Evolutionary conservation across 2,797 vertebrate species (phyloP), one percentile per base, ranked within the genome.

Genomic region (Masticophis lateralis): DNA sequence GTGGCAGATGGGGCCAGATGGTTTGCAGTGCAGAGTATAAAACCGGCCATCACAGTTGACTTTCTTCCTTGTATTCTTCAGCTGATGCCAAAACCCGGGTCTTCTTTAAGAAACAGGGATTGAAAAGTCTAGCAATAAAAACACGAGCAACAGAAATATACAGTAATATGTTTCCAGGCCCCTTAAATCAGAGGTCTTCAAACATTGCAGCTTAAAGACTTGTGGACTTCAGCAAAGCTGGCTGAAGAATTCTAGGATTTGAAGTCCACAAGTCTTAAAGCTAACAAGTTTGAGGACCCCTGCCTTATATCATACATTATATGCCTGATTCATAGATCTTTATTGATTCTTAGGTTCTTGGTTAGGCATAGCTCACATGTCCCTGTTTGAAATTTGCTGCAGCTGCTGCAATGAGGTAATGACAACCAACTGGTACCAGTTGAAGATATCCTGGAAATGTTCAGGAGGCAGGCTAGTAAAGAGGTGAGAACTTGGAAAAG

Each of bases 1-100:
- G 59, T 43, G 83, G 87, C 93, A 93, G 93, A 93, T 91, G 93
- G 66, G 59, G 90, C 69, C 69, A 89, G 93, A 93, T 91, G 93
- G 87, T 61, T 83, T 91, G 43, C 27, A 91, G 57, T 5, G 7
- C 14, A 91, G 18, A 86, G 47, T 91, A 56, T 51, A 55, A 27
- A 63, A 91, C 61, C 10, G 90, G 56, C 86, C 43, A 3, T 53
- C 88, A 91, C 90, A 79, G 61, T 43, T 93, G 86, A 90, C 51
- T 93, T 90, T 88, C 63, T 93, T 87, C 90, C 86, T 61, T 69
- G 56, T 53, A 87, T 79, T 86, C 63, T 91, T 91, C 92, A 91
- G 86, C 56, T 55, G 27, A 93, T 60, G 60, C 55, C 47, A 10
- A 56, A 93, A 43, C 18, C 79, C 37, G 25, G 27, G 22, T 10